Percentiles rank a stretch among this genome's conserved stretches.
Conservation (phyloP, 2,113 vertebrate genomes). For the Xiphophorus hellerii region DNA sequence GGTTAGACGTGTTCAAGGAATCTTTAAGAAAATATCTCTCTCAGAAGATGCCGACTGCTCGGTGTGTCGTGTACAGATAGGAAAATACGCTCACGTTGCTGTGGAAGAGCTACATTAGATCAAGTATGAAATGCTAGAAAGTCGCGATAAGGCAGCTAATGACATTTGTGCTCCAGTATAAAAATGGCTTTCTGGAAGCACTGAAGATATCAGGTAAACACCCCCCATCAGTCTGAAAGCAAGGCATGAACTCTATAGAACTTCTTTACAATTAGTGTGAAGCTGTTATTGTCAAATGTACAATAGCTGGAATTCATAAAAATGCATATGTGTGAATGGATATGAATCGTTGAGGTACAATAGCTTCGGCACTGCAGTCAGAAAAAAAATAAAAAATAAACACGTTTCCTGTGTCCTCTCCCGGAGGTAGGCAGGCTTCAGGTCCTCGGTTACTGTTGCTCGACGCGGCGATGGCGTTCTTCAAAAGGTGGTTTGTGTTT, state of each 20-base stretch:
- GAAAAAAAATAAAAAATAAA: too few species aligned
- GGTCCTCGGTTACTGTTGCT: neutral
- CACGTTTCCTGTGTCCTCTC: conserved; percentile 8
- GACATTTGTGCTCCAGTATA: conserved; percentile 34
- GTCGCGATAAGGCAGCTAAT: conserved; percentile 55
- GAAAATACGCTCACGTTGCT: conserved; percentile 35
- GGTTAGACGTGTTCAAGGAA: conserved; percentile 12
- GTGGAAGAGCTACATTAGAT: conserved; percentile 45
- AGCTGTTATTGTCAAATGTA: neutral
- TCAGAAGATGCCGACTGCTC: conserved; percentile 28
- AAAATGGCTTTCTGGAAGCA: conserved; percentile 57
- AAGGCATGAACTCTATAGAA: conserved; percentile 38
- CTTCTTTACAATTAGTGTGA: neutral
- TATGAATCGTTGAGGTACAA: conserved; percentile 1
- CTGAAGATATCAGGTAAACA: conserved; percentile 26
- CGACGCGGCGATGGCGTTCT: conserved; percentile 6
- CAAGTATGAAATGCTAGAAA: conserved; percentile 51
- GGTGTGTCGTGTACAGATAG: neutral
- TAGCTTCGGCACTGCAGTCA: conserved; percentile 20
- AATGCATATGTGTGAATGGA: conserved; percentile 3
- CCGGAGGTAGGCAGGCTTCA: conserved; percentile 15
- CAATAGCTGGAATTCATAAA: too few species aligned
- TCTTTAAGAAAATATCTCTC: conserved; percentile 26
- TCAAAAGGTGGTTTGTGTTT: conserved; percentile 28
- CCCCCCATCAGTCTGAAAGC: conserved; percentile 17